These are phyloP conservation scores for Tychaedon coryphoeus DNA, from an alignment of 2,113 vertebrate genomes.

Conservation along the genomic window DNA sequence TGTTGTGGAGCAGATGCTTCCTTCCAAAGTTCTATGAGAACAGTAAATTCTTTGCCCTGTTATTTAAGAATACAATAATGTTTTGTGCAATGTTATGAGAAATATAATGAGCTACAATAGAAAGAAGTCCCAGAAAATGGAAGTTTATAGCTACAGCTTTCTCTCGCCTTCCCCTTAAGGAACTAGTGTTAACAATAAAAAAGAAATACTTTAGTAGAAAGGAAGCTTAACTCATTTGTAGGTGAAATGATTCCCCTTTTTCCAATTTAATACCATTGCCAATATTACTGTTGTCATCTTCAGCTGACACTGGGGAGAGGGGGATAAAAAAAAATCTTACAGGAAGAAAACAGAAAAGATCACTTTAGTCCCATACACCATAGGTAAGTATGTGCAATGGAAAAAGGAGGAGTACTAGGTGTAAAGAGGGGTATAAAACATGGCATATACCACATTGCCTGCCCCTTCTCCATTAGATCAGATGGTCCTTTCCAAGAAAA, in stretches of 20 bases:
- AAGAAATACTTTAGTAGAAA: not conserved
- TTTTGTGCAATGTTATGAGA: not conserved
- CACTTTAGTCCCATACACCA: not conserved
- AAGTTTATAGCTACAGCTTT: slow-evolving; percentile 5
- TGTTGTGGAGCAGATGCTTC: not conserved
- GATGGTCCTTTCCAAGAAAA: not conserved
- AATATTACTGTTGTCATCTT: not conserved
- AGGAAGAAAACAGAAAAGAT: not conserved
- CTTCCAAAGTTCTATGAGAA: not conserved
- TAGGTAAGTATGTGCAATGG: not conserved
- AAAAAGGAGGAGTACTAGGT: not conserved
- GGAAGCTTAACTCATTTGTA: slow-evolving; percentile 13
- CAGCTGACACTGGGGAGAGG: not conserved
- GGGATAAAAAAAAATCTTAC: not conserved
- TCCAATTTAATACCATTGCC: not conserved
- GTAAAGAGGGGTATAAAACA: not conserved
- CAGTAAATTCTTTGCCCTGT: not conserved
- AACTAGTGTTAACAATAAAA: slow-evolving; percentile 17
- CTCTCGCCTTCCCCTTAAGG: not conserved
- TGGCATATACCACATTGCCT: rapidly evolving
- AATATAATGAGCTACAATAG: not conserved
- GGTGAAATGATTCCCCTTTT: slow-evolving; percentile 2
- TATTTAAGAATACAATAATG: slow-evolving; percentile 6
- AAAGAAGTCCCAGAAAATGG: not conserved
- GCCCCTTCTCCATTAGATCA: not conserved